A percentile compares a stretch with the other conserved stretches of the same genome.
These are phyloP conservation scores for Rhorus exstirpatorius DNA, from an alignment of 2,888 invertebrate genomes.

Conservation along the genomic window DNA sequence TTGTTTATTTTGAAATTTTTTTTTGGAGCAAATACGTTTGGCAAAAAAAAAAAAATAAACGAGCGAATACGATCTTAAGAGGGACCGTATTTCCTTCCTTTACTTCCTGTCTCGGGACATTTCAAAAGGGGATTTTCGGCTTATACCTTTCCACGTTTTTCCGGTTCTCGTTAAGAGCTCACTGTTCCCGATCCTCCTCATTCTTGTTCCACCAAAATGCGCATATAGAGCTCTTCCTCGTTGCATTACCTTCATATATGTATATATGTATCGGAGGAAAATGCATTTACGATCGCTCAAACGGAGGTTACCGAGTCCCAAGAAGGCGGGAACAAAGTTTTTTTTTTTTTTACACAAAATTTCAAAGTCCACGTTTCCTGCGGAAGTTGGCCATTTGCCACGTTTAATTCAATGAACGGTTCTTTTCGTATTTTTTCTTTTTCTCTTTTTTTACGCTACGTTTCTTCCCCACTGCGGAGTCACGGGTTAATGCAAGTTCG, in stretches of 20 bases:
- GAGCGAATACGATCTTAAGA: slow-evolving; percentile 59
- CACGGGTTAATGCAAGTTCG: slow-evolving; percentile 27
- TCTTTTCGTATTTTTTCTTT: slow-evolving; percentile 26
- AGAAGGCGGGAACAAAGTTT: slow-evolving; percentile 9
- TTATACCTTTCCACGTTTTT: slow-evolving; percentile 48
- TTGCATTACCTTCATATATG: slow-evolving; percentile 2
- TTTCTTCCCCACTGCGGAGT: slow-evolving; percentile 5
- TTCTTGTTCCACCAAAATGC: neutral
- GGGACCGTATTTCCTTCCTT: slow-evolving; percentile 56
- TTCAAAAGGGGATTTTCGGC: slow-evolving; percentile 61
- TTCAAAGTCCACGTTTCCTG: slow-evolving; percentile 60
- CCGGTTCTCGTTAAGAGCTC: slow-evolving; percentile 45
- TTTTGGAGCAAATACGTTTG: neutral
- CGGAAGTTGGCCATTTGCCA: slow-evolving; percentile 67
- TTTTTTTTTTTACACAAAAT: slow-evolving; percentile 45
- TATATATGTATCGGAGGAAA: slow-evolving; percentile 3
- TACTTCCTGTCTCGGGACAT: slow-evolving; percentile 54
- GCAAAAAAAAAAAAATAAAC: slow-evolving; percentile 7
- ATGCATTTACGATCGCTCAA: slow-evolving; percentile 41
- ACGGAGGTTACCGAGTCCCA: slow-evolving; percentile 50
- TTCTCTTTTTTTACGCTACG: neutral
- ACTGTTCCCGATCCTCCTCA: slow-evolving; percentile 12
- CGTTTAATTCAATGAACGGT: slow-evolving; percentile 63
- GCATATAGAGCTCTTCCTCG: slow-evolving; percentile 1
- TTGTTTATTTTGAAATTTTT: neutral